Base-by-base conservation (phyloP, 2,113 vertebrate species). In the Galbula dea region DNA sequence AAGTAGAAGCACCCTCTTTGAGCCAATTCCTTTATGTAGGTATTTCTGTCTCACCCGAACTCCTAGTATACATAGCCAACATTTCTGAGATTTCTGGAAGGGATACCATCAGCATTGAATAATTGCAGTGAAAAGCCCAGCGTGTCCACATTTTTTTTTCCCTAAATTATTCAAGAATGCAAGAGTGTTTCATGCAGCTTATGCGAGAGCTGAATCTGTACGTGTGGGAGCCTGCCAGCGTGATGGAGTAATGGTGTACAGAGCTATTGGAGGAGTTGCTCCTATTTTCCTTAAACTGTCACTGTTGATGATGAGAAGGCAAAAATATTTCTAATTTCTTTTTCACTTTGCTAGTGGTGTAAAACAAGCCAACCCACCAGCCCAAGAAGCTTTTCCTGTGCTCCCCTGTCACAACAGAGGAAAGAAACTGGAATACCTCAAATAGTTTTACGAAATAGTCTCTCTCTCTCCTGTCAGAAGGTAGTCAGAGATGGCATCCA, bases 401-500 rank as follows among this genome's bases (percentile, higher is more conserved):
- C 75, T 94, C 4, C 43, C 2, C 48, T 89, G 55, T 84, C 67
- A 76, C 63, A 94, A 49, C 32, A 93, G 95, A 95, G 58, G 76
- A 85, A 94, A 29, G 46, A 86, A 94, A 91, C 29, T 58, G 85
- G 66, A 90, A 86, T 66, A 21, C 7, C 39, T 79, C 71, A 74
- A 76, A 92, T 4, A 1, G 36, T 86, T 67, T 11, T 41, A n/a
- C 65, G 81, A 80, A 86, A 83, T 46, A 58, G 27, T 82, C 67
- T 78, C 13, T 65, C 58, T 92, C 16, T 68, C 66, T 81, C 69
- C 6, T 94, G 62, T 94, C 84, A 85, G 86, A 86, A 62, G 48
- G 51, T 62, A 91, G 76, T 85, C 77, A 93, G 95, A 95, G 26
- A 77, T 92, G 92, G 63, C 45, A 96, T 88, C 63, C 66, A 30